These are phyloP conservation scores for Spongilla lacustris DNA, from an alignment of 37 sponge, comb jelly and placozoan species.

Conservation along the genomic window DNA sequence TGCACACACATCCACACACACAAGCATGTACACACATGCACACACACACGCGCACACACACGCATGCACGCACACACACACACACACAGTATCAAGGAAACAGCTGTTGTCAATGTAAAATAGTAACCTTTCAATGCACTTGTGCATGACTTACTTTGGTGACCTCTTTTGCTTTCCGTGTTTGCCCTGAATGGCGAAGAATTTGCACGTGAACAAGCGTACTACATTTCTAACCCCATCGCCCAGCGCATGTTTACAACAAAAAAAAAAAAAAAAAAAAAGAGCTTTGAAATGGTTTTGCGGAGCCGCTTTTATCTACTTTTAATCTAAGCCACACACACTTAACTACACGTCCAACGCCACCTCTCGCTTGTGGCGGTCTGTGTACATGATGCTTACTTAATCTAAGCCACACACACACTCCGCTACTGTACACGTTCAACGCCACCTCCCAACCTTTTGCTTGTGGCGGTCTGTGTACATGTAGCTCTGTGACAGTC, in stretches of 20 bases:
- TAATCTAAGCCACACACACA: neutral
- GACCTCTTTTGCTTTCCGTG: neutral
- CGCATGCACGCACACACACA: too few relatives aligned
- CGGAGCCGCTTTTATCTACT: neutral
- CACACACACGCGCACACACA: too few relatives aligned
- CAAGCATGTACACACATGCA: too few relatives aligned
- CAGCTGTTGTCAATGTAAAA: neutral
- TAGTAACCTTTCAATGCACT: neutral
- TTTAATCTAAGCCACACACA: neutral
- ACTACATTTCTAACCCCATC: too few relatives aligned
- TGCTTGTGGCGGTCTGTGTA: neutral
- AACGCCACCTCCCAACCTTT: neutral
- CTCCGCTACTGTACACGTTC: too few relatives aligned
- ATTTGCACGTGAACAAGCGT: neutral
- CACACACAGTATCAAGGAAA: too few relatives aligned
- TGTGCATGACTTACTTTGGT: neutral
- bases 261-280: neutral
- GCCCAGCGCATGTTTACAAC: too few relatives aligned
- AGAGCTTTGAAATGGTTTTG: neutral
- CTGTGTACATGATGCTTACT: neutral
- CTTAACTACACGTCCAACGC: neutral
- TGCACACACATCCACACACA: neutral
- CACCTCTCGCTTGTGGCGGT: neutral
- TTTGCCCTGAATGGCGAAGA: neutral
- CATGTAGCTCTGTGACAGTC: constrained; percentile 10